These are phyloP conservation scores for Cynocephalus volans DNA, from an alignment of 2,113 vertebrate species.

Conservation along the genomic window DNA sequence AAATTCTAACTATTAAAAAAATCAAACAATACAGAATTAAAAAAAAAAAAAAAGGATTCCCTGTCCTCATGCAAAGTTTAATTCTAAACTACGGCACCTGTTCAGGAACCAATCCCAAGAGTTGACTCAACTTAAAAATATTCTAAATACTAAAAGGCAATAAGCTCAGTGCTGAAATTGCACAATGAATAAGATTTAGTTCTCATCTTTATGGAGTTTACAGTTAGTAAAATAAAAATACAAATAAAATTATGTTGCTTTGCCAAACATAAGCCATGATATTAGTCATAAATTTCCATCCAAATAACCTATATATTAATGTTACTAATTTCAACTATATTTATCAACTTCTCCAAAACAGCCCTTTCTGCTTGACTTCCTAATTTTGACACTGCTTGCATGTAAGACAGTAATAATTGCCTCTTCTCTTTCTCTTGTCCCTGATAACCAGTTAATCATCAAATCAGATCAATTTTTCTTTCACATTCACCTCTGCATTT, in stretches of 20 bases:
- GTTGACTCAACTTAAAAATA: not conserved
- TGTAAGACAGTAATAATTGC: not conserved
- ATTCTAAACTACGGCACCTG: not conserved
- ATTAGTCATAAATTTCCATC: not conserved
- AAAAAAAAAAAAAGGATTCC: not conserved
- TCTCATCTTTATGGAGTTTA: not conserved
- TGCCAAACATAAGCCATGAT: slow-evolving; percentile 4
- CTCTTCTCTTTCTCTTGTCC: not conserved
- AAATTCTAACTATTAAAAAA: not conserved
- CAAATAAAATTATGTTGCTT: slow-evolving; percentile 25
- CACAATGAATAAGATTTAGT: not conserved
- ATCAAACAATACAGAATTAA: not conserved
- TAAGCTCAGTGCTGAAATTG: not conserved
- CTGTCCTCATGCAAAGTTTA: not conserved
- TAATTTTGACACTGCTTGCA: not conserved
- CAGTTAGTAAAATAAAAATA: slow-evolving; percentile 23
- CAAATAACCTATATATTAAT: not conserved
- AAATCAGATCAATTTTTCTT: not conserved
- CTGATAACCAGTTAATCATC: not conserved
- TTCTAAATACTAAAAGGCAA: slow-evolving; percentile 9
- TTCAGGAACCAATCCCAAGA: not conserved
- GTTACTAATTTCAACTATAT: not conserved
- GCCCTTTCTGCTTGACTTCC: not conserved
- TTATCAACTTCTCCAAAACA: not conserved
- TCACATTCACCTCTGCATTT: not conserved